A percentile compares a stretch with the other conserved stretches of the same genome.
Evolutionary conservation across 1,140 invertebrate species (phyloP).

Genomic region (Varroa destructor): DNA sequence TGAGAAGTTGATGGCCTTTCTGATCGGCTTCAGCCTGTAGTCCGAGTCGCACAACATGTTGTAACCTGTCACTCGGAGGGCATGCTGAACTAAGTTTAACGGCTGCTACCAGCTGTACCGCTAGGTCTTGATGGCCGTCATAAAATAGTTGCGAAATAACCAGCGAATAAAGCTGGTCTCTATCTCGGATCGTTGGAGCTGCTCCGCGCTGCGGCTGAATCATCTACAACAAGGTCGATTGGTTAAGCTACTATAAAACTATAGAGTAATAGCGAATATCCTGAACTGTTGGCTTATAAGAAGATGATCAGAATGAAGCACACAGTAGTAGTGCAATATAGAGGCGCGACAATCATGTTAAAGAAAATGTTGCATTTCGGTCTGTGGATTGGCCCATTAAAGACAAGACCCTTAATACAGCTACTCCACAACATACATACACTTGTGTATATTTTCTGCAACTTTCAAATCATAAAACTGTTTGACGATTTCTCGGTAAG

Average conservation of each 20-base stretch:
- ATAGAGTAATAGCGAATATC: background rate
- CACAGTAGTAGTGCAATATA: too few relatives aligned
- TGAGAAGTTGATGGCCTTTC: slow-evolving; percentile 30
- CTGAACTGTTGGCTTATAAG: background rate
- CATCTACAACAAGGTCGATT: slow-evolving; percentile 28
- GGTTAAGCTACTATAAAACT: slow-evolving; percentile 11
- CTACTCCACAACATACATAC: too few relatives aligned
- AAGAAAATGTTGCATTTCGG: too few relatives aligned
- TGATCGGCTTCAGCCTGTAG: slow-evolving; percentile 65
- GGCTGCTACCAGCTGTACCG: slow-evolving; percentile 60
- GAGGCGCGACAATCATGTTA: too few relatives aligned
- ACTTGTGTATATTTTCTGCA: too few relatives aligned
- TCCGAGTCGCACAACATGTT: slow-evolving; percentile 71
- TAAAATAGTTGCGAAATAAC: slow-evolving; percentile 56
- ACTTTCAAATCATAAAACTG: too few relatives aligned
- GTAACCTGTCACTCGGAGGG: slow-evolving; percentile 79
- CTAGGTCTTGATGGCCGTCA: slow-evolving; percentile 81
- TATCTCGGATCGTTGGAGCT: slow-evolving; percentile 28
- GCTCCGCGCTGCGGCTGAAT: slow-evolving; percentile 26
- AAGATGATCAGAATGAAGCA: too few relatives aligned
- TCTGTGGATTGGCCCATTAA: too few relatives aligned
- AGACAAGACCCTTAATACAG: too few relatives aligned
- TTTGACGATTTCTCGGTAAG: too few relatives aligned
- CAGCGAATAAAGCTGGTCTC: slow-evolving; percentile 30
- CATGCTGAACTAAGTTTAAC: slow-evolving; percentile 78